These are phyloP conservation scores for Lanius ludovicianus DNA, from an alignment of 2,113 vertebrate genomes.

Conservation along the genomic window DNA sequence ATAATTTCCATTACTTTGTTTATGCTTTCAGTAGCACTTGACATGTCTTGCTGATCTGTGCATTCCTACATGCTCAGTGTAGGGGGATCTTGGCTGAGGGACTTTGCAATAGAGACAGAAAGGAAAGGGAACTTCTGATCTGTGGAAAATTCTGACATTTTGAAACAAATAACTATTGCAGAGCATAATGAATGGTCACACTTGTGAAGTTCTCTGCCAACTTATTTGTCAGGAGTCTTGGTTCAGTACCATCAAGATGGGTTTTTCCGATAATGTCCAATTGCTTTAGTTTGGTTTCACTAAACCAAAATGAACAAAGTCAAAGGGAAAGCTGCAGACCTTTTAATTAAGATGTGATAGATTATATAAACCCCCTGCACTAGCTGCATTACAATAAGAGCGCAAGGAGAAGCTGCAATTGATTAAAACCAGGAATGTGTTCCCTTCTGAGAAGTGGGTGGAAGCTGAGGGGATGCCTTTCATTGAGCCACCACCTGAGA, in stretches of 20 bases:
- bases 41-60: conserved; percentile 4
- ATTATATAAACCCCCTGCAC: conserved; percentile 9
- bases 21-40: neutral
- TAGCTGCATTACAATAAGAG: neutral
- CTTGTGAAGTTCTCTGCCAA: conserved; percentile 44
- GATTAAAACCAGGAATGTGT: neutral
- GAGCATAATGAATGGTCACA: conserved; percentile 26
- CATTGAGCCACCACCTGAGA: accelerated
- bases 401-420: neutral
- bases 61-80: neutral
- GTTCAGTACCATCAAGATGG: conserved; percentile 45
- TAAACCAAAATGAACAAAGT: conserved; percentile 51
- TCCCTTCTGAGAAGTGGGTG: neutral
- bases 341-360: conserved; percentile 70
- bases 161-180: conserved; percentile 38
- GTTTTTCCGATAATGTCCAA: conserved; percentile 52
- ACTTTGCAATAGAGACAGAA: neutral
- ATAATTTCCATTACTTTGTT: conserved; percentile 40
- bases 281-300: neutral
- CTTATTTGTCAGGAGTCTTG: conserved; percentile 55
- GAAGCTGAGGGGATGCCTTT: neutral
- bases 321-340: conserved; percentile 48
- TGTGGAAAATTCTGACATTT: conserved; percentile 51
- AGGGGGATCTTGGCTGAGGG: neutral
- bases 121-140: conserved; percentile 22